Evolutionary conservation across 1,140 invertebrate genomes (phyloP).

Genomic region (Pogonus chalceus): DNA sequence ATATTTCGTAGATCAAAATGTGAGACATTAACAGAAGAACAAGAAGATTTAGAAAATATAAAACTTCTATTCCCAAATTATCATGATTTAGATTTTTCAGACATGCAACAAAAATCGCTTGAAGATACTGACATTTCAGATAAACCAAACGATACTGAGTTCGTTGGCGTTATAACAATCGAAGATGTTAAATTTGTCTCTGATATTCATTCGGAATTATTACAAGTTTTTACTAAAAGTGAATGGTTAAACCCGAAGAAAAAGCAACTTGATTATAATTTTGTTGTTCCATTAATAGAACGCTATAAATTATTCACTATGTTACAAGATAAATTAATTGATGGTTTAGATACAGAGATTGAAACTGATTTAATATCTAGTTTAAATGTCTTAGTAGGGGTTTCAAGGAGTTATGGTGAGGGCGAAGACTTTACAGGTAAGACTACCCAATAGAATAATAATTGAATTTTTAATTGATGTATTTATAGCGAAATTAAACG

Average conservation of each 20-base stretch:
- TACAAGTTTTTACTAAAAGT: constrained; percentile 42
- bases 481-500: constrained; percentile 20
- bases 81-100: constrained; percentile 55
- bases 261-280: constrained; percentile 36
- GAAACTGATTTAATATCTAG: constrained; percentile 44
- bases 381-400: constrained; percentile 38
- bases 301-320: constrained; percentile 48
- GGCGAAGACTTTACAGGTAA: constrained; percentile 20
- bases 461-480: constrained; percentile 10
- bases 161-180: constrained; percentile 36
- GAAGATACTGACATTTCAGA: constrained; percentile 27
- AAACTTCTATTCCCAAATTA: constrained; percentile 66
- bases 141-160: constrained; percentile 27
- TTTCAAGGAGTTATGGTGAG: constrained; percentile 23
- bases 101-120: constrained; percentile 34
- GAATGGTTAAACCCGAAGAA: constrained; percentile 43
- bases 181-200: constrained; percentile 47
- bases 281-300: constrained; percentile 43
- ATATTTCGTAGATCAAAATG: constrained; percentile 40
- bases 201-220: constrained; percentile 49
- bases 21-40: constrained; percentile 60
- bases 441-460: constrained; percentile 12
- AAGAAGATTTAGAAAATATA: constrained; percentile 59
- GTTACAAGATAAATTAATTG: constrained; percentile 37
- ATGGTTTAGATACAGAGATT: constrained; percentile 39